Evolutionary conservation across 1,140 invertebrate genomes (phyloP).

Genomic region (Bombus superbus): DNA sequence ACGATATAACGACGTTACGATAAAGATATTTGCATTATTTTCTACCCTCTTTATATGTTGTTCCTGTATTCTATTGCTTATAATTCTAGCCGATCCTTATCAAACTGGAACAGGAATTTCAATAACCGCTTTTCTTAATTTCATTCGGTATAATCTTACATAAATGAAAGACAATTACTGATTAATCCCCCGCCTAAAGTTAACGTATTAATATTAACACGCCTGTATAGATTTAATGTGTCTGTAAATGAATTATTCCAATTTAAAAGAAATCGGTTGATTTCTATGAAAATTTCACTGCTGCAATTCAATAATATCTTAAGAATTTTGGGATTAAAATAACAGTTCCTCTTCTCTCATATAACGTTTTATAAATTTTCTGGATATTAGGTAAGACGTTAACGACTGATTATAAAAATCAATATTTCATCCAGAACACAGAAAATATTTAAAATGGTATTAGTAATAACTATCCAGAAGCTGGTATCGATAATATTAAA

Average conservation of each 20-base stretch:
- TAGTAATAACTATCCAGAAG: too few relatives aligned
- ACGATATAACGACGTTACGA: background rate
- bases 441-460: too few relatives aligned
- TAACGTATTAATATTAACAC: background rate
- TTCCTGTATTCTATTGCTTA: background rate
- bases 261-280: background rate
- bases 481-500: too few relatives aligned
- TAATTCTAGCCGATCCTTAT: background rate
- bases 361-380: too few relatives aligned
- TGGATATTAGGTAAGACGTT: too few relatives aligned
- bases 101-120: constrained; percentile 5
- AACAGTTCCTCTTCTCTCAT: too few relatives aligned
- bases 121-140: background rate
- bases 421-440: too few relatives aligned
- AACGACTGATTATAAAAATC: too few relatives aligned
- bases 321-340: too few relatives aligned
- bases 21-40: background rate
- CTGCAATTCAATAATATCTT: too few relatives aligned
- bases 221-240: background rate
- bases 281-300: background rate
- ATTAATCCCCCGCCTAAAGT: background rate
- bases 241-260: background rate
- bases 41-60: background rate
- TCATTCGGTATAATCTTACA: background rate
- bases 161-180: background rate